Evolutionary conservation across 2,888 invertebrate genomes (phyloP).

Genomic region (Periphyllus acericola): DNA sequence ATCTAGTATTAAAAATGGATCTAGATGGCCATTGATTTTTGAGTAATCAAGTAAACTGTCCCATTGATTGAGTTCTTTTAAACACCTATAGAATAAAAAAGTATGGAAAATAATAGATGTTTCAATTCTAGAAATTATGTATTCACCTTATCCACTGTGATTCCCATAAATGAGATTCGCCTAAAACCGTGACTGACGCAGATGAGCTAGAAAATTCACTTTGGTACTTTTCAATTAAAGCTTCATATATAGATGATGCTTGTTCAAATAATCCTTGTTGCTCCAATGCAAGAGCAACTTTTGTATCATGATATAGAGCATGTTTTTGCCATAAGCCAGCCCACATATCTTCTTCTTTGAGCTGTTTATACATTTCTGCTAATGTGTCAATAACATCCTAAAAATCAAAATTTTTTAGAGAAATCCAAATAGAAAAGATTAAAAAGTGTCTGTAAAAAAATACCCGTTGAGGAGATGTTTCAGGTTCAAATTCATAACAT

Average conservation of each 20-base stretch:
- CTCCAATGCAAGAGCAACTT: slow-evolving; percentile 89
- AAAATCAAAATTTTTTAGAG: slow-evolving; percentile 27
- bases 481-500: slow-evolving; percentile 82
- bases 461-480: slow-evolving; percentile 75
- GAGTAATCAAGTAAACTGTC: slow-evolving; percentile 90
- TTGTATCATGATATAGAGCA: slow-evolving; percentile 90
- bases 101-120: background rate
- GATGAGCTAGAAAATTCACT: slow-evolving; percentile 82
- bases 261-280: slow-evolving; percentile 97
- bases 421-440: slow-evolving; percentile 59
- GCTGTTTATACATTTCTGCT: slow-evolving; percentile 89
- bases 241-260: slow-evolving; percentile 87
- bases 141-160: slow-evolving; percentile 78
- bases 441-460: slow-evolving; percentile 42
- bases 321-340: slow-evolving; percentile 95
- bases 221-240: slow-evolving; percentile 88
- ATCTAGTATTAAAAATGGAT: slow-evolving; percentile 89
- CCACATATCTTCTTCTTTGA: slow-evolving; percentile 97
- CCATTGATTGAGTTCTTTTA: slow-evolving; percentile 98
- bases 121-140: slow-evolving; percentile 40
- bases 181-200: slow-evolving; percentile 79
- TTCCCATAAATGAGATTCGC: slow-evolving; percentile 83
- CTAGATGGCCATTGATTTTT: slow-evolving; percentile 80
- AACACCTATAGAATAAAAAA: slow-evolving; percentile 72
- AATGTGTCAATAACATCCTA: slow-evolving; percentile 80